Conservation (phyloP, 2,888 invertebrate genomes). For the Tetanocera ferruginea region DNA sequence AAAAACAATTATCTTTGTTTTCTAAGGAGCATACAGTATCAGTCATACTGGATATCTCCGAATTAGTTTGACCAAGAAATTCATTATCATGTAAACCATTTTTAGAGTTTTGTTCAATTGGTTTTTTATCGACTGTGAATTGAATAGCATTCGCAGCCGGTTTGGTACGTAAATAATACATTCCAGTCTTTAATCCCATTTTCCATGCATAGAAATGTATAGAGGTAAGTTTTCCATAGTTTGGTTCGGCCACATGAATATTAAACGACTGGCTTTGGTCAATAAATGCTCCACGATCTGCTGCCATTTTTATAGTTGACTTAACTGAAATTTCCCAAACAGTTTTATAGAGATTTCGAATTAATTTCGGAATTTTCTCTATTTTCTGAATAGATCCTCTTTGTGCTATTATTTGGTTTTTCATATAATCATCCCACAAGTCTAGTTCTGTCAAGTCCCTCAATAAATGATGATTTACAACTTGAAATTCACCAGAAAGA, state of each 20-base stretch:
- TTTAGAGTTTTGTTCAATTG: constrained; percentile 65
- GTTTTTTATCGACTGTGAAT: constrained; percentile 95
- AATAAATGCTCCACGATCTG: constrained; percentile 97
- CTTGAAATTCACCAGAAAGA: constrained; percentile 94
- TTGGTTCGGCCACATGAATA: constrained; percentile 95
- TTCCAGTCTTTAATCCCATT: constrained; percentile 96
- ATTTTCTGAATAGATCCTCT: constrained; percentile 95
- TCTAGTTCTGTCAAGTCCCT: constrained; percentile 91
- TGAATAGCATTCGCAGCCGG: constrained; percentile 97
- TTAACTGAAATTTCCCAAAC: constrained; percentile 98
- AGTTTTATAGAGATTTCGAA: constrained; percentile 92
- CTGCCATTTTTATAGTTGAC: constrained; percentile 94
- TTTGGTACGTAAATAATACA: constrained; percentile 98
- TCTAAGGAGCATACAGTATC: constrained; percentile 88
- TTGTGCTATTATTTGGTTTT: constrained; percentile 90
- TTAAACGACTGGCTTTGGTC: constrained; percentile 99
- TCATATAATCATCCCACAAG: constrained; percentile 96
- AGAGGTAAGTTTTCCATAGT: constrained; percentile 92
- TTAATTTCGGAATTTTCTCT: constrained; percentile 84
- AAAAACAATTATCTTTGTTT: constrained; percentile 89
- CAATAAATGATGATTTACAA: constrained; percentile 96
- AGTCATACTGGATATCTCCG: constrained; percentile 74
- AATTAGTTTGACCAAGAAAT: constrained; percentile 31
- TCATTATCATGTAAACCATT: constrained; percentile 29
- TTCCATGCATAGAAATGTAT: constrained; percentile 99